phyloP scores from a whole-genome alignment of 2,888 invertebrate species.

The Geotrupes spiniger region DNA sequence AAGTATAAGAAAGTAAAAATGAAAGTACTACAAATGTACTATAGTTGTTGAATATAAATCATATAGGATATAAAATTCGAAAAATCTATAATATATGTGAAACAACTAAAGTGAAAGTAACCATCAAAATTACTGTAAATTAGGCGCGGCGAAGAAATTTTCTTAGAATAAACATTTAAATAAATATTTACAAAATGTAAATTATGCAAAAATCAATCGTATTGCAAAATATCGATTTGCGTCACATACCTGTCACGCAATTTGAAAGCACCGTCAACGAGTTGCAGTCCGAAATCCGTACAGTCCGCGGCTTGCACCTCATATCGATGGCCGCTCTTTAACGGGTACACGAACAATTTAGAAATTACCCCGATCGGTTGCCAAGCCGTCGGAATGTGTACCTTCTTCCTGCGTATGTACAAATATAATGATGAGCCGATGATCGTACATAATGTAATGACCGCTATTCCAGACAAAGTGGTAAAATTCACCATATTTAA shows the following conservation, averaged over 20 bases:
- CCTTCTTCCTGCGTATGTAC: not conserved
- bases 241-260: conserved; percentile 28
- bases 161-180: no score
- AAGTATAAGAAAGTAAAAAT: no score
- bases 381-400: conserved; percentile 31
- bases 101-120: no score
- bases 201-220: no score
- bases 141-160: no score
- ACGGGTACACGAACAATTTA: conserved; percentile 43
- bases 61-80: no score
- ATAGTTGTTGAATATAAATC: no score
- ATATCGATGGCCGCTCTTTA: conserved; percentile 46
- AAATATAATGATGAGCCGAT: not conserved
- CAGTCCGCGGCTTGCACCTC: conserved; percentile 38
- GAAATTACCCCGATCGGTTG: conserved; percentile 41
- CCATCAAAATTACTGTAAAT: no score
- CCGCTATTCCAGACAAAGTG: not conserved
- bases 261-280: conserved; percentile 19
- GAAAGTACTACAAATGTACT: no score
- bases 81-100: no score
- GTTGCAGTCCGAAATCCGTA: conserved; percentile 4
- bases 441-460: not conserved
- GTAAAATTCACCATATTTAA: not conserved
- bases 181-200: no score
- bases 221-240: no score